Evolutionary conservation across 2,888 invertebrate genomes (phyloP).

Genomic region (Polia nebulosa): DNA sequence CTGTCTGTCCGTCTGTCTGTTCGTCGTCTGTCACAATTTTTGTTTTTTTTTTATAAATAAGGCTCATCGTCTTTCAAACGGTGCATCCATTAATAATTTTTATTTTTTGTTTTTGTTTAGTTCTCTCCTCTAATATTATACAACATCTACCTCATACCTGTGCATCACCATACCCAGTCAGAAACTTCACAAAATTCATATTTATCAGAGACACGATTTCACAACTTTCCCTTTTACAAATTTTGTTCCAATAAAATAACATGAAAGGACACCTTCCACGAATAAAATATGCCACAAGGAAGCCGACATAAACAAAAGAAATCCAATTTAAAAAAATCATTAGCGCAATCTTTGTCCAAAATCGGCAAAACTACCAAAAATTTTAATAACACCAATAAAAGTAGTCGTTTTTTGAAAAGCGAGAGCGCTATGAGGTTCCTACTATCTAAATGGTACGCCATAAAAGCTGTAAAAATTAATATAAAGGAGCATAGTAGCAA

Average conservation of each 20-base stretch:
- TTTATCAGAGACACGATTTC: background rate
- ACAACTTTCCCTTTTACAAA: background rate
- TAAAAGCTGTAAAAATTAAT: slow-evolving; percentile 72
- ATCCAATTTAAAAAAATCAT: slow-evolving; percentile 22
- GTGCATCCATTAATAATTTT: no score
- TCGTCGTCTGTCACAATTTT: no score
- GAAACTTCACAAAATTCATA: background rate
- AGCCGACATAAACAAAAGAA: slow-evolving; percentile 39
- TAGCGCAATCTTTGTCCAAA: slow-evolving; percentile 18
- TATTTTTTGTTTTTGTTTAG: no score
- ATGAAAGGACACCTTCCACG: background rate
- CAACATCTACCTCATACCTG: no score
- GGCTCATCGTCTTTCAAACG: no score
- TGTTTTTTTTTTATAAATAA: no score
- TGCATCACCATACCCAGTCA: no score
- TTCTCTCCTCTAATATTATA: no score
- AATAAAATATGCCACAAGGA: slow-evolving; percentile 11
- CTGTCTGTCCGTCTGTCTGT: no score
- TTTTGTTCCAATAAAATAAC: background rate
- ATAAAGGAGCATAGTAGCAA: slow-evolving; percentile 78
- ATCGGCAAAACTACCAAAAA: slow-evolving; percentile 20
- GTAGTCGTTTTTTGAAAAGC: slow-evolving; percentile 65
- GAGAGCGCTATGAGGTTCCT: slow-evolving; percentile 70
- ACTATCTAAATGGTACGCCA: slow-evolving; percentile 69
- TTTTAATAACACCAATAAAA: slow-evolving; percentile 46